Evolutionary conservation across 2,113 vertebrate species (phyloP).

Genomic region (Potamarius usumacintae): DNA sequence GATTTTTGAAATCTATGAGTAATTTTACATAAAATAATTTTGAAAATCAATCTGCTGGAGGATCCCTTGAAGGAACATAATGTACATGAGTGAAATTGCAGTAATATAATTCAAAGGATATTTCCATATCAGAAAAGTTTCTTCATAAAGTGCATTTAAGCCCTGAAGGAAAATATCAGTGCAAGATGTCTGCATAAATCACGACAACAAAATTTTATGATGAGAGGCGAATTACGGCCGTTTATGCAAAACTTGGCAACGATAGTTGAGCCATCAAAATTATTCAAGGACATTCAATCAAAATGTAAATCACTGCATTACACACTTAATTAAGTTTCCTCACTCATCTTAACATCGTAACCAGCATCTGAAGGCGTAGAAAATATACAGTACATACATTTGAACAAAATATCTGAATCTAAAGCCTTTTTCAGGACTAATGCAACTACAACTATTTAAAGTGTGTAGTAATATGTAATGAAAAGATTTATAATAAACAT

Average conservation of each 20-base stretch:
- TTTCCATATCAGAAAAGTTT: slow-evolving; percentile 15
- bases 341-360: background rate
- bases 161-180: slow-evolving; percentile 11
- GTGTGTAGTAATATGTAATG: background rate
- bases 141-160: slow-evolving; percentile 8
- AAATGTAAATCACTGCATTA: slow-evolving; percentile 47
- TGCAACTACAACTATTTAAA: background rate
- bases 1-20: too few species aligned
- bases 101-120: background rate
- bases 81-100: background rate
- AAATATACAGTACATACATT: background rate
- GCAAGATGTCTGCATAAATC: slow-evolving; percentile 32
- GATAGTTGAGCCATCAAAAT: slow-evolving; percentile 22
- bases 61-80: background rate
- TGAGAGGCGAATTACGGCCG: slow-evolving; percentile 21
- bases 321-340: slow-evolving; percentile 24
- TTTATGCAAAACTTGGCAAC: slow-evolving; percentile 36
- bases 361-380: background rate
- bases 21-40: too few species aligned
- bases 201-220: slow-evolving; percentile 6
- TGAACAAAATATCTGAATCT: background rate
- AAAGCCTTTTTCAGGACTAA: background rate
- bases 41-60: too few species aligned
- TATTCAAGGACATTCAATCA: slow-evolving; percentile 41
- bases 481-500: background rate